A percentile compares a stretch with the other conserved stretches of the same genome.
phyloP scores from a whole-genome alignment of 2,113 vertebrate genomes.

The Mesoclemmys tuberculata region DNA sequence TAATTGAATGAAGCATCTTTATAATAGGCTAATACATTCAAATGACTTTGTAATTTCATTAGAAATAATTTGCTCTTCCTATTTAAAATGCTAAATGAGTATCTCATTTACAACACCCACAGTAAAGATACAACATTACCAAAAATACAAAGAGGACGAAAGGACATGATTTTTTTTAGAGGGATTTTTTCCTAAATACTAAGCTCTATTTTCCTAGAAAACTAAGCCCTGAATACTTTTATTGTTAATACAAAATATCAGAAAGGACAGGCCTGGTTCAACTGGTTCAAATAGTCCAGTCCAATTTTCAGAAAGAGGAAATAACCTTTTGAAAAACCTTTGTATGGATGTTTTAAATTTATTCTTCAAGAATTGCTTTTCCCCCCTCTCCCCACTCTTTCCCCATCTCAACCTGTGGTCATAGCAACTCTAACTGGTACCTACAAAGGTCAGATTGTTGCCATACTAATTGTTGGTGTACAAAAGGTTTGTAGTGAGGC shows the following conservation, averaged over 20 bases:
- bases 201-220: not conserved
- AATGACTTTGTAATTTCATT: conserved; percentile 64
- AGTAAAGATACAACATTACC: not conserved
- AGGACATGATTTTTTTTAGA: not conserved
- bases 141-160: not conserved
- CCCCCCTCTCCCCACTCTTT: not conserved
- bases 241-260: not conserved
- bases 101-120: conserved; percentile 37
- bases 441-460: conserved; percentile 24
- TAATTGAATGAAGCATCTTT: conserved; percentile 54
- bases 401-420: conserved; percentile 8
- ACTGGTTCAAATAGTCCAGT: not conserved
- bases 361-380: not conserved
- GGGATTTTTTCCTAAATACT: not conserved
- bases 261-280: not conserved
- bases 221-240: not conserved
- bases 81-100: conserved; percentile 32
- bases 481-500: not conserved
- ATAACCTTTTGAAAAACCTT: not conserved
- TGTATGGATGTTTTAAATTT: not conserved
- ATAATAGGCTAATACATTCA: conserved; percentile 55
- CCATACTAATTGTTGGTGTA: too few relatives aligned
- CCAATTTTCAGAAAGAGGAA: not conserved
- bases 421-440: conserved; percentile 26
- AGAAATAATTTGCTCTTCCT: conserved; percentile 55